A percentile compares a stretch with the other conserved stretches of the same genome.
Evolutionary conservation across 2,113 vertebrate species (phyloP).

Genomic region (Bungarus multicinctus): DNA sequence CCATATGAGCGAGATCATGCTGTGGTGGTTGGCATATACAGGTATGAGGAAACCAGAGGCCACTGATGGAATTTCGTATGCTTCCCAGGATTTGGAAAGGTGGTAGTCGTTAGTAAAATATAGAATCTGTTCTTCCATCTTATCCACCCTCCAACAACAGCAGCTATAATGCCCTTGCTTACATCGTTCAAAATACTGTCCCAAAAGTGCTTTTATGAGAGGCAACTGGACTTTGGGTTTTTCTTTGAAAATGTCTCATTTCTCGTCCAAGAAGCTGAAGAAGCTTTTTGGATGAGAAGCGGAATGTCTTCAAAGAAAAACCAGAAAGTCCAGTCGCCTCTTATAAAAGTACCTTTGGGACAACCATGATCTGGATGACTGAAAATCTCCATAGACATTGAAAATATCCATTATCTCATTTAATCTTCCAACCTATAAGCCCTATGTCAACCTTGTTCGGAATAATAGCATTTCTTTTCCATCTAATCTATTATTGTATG

Average conservation of each 20-base stretch:
- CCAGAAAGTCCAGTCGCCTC: too few relatives aligned
- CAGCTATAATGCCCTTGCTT: not conserved
- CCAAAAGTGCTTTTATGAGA: too few relatives aligned
- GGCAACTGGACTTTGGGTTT: too few relatives aligned
- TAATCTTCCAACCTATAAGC: not conserved
- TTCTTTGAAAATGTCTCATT: too few relatives aligned
- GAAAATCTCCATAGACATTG: not conserved
- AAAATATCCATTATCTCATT: not conserved
- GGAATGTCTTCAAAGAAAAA: too few relatives aligned
- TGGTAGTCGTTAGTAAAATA: not conserved
- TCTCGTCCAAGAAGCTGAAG: too few relatives aligned
- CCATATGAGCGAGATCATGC: slow-evolving; percentile 93
- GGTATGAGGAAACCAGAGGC: slow-evolving; percentile 62
- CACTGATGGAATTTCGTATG: not conserved
- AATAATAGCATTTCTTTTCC: not conserved
- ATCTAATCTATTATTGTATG: not conserved
- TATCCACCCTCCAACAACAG: not conserved
- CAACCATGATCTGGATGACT: too few relatives aligned
- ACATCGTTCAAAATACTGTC: not conserved
- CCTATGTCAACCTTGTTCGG: not conserved
- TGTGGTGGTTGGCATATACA: slow-evolving; percentile 90
- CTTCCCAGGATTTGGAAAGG: not conserved
- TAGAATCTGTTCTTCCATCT: not conserved
- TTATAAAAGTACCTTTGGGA: too few relatives aligned
- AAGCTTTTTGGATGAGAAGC: too few relatives aligned